Evolutionary conservation across 2,888 invertebrate species (phyloP), one percentile per base, ranked within the genome.

Genomic region (Eurytoma californica): DNA sequence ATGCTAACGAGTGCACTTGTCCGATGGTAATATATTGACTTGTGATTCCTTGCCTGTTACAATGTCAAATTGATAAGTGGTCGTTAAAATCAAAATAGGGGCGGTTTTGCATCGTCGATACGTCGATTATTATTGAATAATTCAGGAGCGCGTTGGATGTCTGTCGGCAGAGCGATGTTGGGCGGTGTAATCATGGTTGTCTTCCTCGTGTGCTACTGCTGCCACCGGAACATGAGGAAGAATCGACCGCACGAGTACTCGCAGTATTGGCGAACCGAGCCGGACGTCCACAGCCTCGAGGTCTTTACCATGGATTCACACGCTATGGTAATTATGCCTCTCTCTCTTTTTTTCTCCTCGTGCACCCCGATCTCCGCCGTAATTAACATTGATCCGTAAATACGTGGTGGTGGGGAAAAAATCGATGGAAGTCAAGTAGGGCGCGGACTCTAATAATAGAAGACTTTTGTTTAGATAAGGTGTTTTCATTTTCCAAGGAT

Each of bases 151-250:
- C 39, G 39, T 3, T 39, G 39, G 39, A 39, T 39, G 39, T 39
- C 3, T 39, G 39, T 39, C 39, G 39, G 16, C 91, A 96, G 96
- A 87, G 95, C 94, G 61, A 95, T 95, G 92, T 90, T 96, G 85
- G 95, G 95, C 87, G 94, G 95, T 47, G 94, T 95, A 84, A 92
- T 95, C 86, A 93, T 95, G 84, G 94, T 95, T 67, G 93, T 95
- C 79, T 94, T 95, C 86, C 93, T 95, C 55, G 93, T 95, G 79
- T 96, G 95, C 89, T 95, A 94, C 89, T 94, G 94, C 90, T 94
- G 94, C 87, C 94, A 94, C 90, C 93, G 88, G 90, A 93, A 87
- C 82, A 91, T 92, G 83, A 89, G 91, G 80, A 92, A 92, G 86
- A 88, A 91, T 82, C 91, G 91, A 73, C 90, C 91, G 84, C 91